Evolutionary conservation across 2,797 vertebrate species (phyloP), one percentile per base, ranked within the genome.

Genomic region (Nasua narica): DNA sequence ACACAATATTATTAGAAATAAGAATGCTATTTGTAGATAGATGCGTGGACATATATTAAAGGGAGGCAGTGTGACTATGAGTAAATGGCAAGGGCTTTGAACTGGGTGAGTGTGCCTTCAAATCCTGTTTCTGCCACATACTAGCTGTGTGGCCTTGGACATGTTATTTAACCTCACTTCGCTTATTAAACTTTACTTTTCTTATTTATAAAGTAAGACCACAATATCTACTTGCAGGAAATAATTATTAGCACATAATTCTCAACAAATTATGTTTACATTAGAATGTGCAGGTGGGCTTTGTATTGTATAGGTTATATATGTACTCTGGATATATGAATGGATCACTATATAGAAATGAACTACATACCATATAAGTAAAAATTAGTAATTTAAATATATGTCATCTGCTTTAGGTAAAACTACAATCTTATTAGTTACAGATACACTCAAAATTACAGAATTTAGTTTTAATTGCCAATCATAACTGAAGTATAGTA

Each of bases 401-500:
- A 43, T 27, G 18, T 25, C 54, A 88, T 78, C 2, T 83, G 7
- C 91, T 82, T 82, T 62, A 92, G 86, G 52, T 70, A 89, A 81
- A 92, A 48, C 43, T 67, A 27, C 92, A 82, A 86, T 67, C 50
- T n/a, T 89, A 88, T 91, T 76, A 96, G 94, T 94, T 97, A 81
- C 43, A 82, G 69, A 87, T 62, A 0, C 96, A 97, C 95, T 98
- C 96, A 98, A 97, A 98, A 96, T 98, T 97, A 97, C 58, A 98
- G 96, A 97, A 98, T 89, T 96, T 97, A 97, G 97, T 97, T 98
- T 98, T 98, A 96, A 98, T 98, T 98, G 93, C 16, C 12, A 97
- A 56, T 92, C 97, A 97, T 98, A 97, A 97, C 90, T 96, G 96
- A 97, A 92, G 70, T 92, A 86, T 52, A 95, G 77, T 97, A 98